These are phyloP conservation scores for Sebastiscus albofasciatus DNA, from an alignment of 2,797 vertebrate species.

Conservation along the genomic window DNA sequence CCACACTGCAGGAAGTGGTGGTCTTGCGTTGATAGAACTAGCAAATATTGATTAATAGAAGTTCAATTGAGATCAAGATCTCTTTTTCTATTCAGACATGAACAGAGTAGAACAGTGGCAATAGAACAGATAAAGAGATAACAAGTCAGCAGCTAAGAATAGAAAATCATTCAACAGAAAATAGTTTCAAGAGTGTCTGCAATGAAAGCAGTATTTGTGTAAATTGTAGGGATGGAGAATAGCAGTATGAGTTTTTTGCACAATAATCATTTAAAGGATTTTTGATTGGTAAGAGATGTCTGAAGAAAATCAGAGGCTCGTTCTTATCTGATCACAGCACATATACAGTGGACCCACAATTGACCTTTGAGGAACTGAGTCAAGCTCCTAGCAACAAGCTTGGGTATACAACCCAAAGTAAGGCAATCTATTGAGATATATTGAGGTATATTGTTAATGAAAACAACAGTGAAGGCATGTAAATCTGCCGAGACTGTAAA, in stretches of 20 bases:
- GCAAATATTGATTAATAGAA: not conserved
- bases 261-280: not conserved
- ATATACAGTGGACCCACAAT: not conserved
- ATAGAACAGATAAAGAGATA: not conserved
- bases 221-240: not conserved
- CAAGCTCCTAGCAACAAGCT: not conserved
- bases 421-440: not conserved
- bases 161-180: not conserved
- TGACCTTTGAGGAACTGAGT: slow-evolving; percentile 13
- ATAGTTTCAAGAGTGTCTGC: not conserved
- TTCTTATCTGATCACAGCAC: not conserved
- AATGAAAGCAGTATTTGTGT: too few relatives aligned
- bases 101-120: not conserved
- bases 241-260: not conserved
- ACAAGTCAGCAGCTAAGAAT: not conserved
- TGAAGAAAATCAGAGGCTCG: not conserved
- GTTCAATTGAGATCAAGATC: not conserved
- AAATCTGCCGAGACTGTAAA: not conserved
- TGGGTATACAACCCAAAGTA: not conserved
- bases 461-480: not conserved
- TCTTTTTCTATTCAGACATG: not conserved
- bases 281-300: not conserved
- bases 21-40: not conserved
- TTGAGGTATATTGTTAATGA: not conserved
- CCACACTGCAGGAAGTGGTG: not conserved